Evolutionary conservation across 2,797 vertebrate genomes (phyloP), one percentile per base, ranked within the genome.

Genomic region (Poeciliopsis paucimaculata): DNA sequence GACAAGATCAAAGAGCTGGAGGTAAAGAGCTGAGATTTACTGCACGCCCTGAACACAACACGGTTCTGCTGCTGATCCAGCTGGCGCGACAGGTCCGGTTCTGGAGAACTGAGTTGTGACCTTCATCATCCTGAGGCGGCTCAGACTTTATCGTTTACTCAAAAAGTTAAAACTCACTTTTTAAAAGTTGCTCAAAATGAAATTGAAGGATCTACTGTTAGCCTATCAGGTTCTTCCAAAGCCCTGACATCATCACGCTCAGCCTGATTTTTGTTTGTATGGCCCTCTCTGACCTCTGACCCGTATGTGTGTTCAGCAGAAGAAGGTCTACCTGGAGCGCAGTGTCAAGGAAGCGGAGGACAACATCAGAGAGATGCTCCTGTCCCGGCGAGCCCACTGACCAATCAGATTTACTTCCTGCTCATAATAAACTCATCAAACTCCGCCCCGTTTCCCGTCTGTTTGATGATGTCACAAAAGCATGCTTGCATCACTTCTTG

Each of bases 261-360:
- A 64, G 62, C 18, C 34, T 64, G 53, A 9, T n/a, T 62, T 16
- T 5, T 57, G n/a, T 28, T 62, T 62, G 57, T 15, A 62, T 66
- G 62, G 31, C 6, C 13, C 9, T 2, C 31, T 46, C n/a, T 70
- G 60, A 39, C 45, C 23, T 13, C 62, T 26, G 53, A 31, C 46
- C 7, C 36, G 31, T 34, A 34, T 70, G 76, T 74, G 70, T 41
- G 26, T 62, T 45, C 96, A 99, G 98, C 98, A 99, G 93, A 98
- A 97, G 92, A 99, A 99, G 87, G 95, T 96, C 0, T 99, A 99
- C 89, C 95, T 99, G 89, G 98, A 99, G 85, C 96, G 97, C 86
- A 99, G 97, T 0, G 98, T 99, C 77, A 99, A 99, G 87, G 98
- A 99, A 72, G 97, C 98, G 0, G 97, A 99, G 77, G 98, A 99